Evolutionary conservation across 2,797 vertebrate species (phyloP).

Genomic region (Chanos chanos): DNA sequence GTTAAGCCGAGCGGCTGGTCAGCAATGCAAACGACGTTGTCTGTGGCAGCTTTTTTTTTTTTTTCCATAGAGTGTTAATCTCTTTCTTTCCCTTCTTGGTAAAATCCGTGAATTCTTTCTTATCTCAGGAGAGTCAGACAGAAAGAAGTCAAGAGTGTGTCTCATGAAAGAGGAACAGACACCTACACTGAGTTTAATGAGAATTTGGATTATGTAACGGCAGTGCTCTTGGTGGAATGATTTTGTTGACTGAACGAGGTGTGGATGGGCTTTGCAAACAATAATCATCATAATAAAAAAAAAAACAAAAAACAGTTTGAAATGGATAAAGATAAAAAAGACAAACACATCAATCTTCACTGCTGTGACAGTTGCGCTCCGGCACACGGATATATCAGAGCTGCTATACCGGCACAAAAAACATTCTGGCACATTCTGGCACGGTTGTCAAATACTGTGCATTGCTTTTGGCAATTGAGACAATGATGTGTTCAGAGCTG

Average conservation of each 20-base stretch:
- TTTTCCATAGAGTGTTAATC: neutral
- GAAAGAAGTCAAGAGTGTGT: conserved; percentile 61
- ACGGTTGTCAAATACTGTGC: no score
- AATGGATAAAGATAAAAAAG: conserved; percentile 33
- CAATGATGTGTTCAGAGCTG: no score
- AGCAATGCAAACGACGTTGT: conserved; percentile 6
- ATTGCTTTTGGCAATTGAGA: no score
- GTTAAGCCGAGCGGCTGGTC: conserved; percentile 51
- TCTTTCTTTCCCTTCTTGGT: conserved; percentile 50
- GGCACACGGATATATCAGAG: no score
- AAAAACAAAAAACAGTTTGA: no score
- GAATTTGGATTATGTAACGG: conserved; percentile 32
- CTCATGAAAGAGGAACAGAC: conserved; percentile 50
- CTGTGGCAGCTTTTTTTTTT: neutral
- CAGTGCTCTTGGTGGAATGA: conserved; percentile 54
- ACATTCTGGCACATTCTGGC: conserved; percentile 10
- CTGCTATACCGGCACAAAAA: no score
- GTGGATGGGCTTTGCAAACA: conserved; percentile 31
- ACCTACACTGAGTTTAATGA: conserved; percentile 51
- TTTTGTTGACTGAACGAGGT: conserved; percentile 29
- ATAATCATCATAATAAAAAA: conserved; percentile 16
- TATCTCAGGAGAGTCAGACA: conserved; percentile 47
- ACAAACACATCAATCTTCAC: conserved; percentile 14
- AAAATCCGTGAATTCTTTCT: conserved; percentile 72
- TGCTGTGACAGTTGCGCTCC: neutral